A percentile compares a stretch with the other conserved stretches of the same genome.
These are phyloP conservation scores for Vespertilio murinus DNA, from an alignment of 2,797 vertebrate genomes.

Conservation along the genomic window DNA sequence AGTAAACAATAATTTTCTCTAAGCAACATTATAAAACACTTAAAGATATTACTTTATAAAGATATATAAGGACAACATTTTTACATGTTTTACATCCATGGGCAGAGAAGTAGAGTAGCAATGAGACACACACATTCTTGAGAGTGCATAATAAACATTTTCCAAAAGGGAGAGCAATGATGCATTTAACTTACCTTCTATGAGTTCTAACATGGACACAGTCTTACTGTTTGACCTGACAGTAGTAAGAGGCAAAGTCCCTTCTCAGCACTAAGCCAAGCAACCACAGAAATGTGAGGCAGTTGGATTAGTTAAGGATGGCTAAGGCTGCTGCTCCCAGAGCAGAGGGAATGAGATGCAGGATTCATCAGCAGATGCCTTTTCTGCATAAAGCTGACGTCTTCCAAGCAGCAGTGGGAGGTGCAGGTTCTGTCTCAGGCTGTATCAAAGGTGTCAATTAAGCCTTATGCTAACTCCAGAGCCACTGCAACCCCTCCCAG, in stretches of 20 bases:
- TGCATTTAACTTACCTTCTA: constrained; percentile 93
- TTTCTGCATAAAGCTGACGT: constrained; percentile 95
- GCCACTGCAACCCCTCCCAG: constrained; percentile 78
- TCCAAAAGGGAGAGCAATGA: constrained; percentile 66
- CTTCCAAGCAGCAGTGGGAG: constrained; percentile 88
- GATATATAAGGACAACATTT: constrained; percentile 46
- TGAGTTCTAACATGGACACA: constrained; percentile 94
- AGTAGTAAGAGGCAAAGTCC: constrained; percentile 76
- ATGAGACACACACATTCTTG: constrained; percentile 58
- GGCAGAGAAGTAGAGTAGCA: constrained; percentile 1
- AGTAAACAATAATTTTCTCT: background rate
- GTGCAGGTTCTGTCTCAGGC: constrained; percentile 88
- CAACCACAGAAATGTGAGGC: constrained; percentile 78
- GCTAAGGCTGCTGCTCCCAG: constrained; percentile 82
- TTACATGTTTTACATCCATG: constrained; percentile 35
- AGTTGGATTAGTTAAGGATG: constrained; percentile 87
- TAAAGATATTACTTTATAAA: constrained; percentile 57
- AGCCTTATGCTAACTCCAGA: constrained; percentile 82
- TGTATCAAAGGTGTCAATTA: constrained; percentile 90
- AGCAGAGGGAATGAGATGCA: constrained; percentile 86
- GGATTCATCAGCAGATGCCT: constrained; percentile 89
- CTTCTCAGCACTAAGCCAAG: constrained; percentile 78
- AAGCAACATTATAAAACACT: constrained; percentile 30
- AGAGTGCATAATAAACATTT: constrained; percentile 41
- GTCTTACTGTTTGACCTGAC: constrained; percentile 78